Conservation (phyloP, 2,797 vertebrate genomes). For the Sebastiscus tertius region DNA sequence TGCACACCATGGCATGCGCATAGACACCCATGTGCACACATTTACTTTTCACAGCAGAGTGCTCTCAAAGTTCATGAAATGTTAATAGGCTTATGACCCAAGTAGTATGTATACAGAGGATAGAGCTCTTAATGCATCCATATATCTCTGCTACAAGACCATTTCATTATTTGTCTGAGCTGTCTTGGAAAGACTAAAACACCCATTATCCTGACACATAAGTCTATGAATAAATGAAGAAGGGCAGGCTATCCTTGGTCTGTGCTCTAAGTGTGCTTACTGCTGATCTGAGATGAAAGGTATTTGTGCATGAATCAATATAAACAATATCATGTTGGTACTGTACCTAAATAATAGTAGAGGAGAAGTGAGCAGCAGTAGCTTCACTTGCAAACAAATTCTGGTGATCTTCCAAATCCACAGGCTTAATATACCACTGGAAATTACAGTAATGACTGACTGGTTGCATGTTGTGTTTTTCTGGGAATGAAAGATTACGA, state of each 20-base stretch:
- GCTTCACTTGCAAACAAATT: background rate
- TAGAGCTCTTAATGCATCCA: slow-evolving; percentile 49
- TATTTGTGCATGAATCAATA: background rate
- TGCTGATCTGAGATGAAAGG: background rate
- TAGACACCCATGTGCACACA: slow-evolving; percentile 2
- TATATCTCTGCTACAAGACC: slow-evolving; percentile 8
- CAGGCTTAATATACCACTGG: background rate
- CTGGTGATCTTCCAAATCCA: background rate
- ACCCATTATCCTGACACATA: background rate
- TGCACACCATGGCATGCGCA: slow-evolving; percentile 4
- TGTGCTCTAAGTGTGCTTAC: background rate
- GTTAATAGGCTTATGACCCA: slow-evolving; percentile 49
- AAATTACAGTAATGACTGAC: background rate
- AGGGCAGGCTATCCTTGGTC: background rate
- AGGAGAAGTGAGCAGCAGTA: background rate
- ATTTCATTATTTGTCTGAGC: slow-evolving; percentile 56
- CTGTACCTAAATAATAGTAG: background rate
- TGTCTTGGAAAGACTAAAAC: background rate
- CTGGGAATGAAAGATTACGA: background rate
- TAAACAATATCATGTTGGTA: background rate
- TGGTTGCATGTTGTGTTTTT: background rate
- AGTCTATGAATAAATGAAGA: slow-evolving; percentile 11
- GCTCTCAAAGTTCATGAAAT: slow-evolving; percentile 64
- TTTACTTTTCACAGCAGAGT: background rate
- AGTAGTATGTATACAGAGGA: slow-evolving; percentile 9